Evolutionary conservation across 2,888 invertebrate species (phyloP).

Genomic region (Tryphoninae sp.): DNA sequence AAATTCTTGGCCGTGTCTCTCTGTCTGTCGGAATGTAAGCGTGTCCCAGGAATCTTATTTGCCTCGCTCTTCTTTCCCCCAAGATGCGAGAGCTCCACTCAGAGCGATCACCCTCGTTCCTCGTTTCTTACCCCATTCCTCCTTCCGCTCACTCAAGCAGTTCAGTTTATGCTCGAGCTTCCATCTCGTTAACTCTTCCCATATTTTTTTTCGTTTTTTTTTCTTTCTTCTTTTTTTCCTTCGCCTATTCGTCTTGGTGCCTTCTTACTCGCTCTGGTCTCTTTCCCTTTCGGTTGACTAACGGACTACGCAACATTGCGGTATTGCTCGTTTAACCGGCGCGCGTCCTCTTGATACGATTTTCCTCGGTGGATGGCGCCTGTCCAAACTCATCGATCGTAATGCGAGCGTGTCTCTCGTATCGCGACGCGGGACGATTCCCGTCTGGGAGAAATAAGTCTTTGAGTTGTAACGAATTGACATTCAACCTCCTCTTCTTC

Average conservation of each 20-base stretch:
- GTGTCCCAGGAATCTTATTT: slow-evolving; percentile 57
- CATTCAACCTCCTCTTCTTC: no score
- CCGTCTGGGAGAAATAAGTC: neutral
- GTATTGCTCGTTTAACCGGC: slow-evolving; percentile 71
- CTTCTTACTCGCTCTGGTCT: slow-evolving; percentile 4
- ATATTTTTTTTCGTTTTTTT: slow-evolving; percentile 17
- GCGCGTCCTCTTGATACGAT: slow-evolving; percentile 69
- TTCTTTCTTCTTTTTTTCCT: neutral
- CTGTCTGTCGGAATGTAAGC: slow-evolving; percentile 28
- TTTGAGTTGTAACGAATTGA: neutral
- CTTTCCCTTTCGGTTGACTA: slow-evolving; percentile 57
- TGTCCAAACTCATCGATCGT: slow-evolving; percentile 76
- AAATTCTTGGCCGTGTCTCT: slow-evolving; percentile 43
- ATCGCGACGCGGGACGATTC: slow-evolving; percentile 12
- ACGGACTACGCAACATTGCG: slow-evolving; percentile 64
- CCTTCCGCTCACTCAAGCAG: slow-evolving; percentile 43
- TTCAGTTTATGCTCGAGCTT: slow-evolving; percentile 54
- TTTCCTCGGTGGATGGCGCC: slow-evolving; percentile 68
- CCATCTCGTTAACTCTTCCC: slow-evolving; percentile 61
- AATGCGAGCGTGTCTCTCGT: slow-evolving; percentile 59
- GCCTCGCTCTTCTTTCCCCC: slow-evolving; percentile 30
- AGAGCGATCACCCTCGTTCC: slow-evolving; percentile 51
- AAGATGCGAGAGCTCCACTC: slow-evolving; percentile 20
- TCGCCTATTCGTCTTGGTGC: slow-evolving; percentile 25
- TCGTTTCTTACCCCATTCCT: slow-evolving; percentile 23